A percentile compares a stretch with the other conserved stretches of the same genome.
phyloP scores from a whole-genome alignment of 2,113 vertebrate species.

The Solenodon paradoxus region DNA sequence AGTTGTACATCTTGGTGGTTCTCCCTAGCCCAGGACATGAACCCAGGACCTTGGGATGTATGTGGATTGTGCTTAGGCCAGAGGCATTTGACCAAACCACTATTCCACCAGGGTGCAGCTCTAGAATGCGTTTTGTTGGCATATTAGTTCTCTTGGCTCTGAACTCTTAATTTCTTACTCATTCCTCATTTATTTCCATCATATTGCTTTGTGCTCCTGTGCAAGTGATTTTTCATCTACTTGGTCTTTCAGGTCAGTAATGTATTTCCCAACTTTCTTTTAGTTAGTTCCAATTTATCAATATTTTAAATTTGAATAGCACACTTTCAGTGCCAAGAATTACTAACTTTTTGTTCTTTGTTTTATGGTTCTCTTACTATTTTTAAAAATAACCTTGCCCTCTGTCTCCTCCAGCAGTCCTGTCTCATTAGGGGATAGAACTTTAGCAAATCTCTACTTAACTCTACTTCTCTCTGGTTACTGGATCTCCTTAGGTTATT shows the following conservation, averaged over 20 bases:
- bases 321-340: background rate
- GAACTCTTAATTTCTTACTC: conserved; percentile 16
- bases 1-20: no score
- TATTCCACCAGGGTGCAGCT: no score
- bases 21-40: no score
- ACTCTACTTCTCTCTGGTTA: background rate
- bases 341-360: background rate
- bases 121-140: conserved; percentile 42
- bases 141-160: conserved; percentile 47
- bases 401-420: background rate
- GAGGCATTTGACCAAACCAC: no score
- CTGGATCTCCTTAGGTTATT: conserved; percentile 4
- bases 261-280: conserved; percentile 16
- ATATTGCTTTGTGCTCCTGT: conserved; percentile 31
- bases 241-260: conserved; percentile 20
- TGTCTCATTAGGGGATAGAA: background rate
- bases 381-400: background rate
- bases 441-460: background rate
- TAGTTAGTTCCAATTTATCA: background rate
- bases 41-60: no score
- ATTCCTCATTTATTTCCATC: conserved; percentile 23
- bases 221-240: conserved; percentile 32
- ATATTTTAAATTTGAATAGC: conserved; percentile 18
- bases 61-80: no score
- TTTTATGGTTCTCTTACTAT: background rate